Evolutionary conservation across 2,888 invertebrate genomes (phyloP), one percentile per base, ranked within the genome.

Genomic region (Catocala sponsa): DNA sequence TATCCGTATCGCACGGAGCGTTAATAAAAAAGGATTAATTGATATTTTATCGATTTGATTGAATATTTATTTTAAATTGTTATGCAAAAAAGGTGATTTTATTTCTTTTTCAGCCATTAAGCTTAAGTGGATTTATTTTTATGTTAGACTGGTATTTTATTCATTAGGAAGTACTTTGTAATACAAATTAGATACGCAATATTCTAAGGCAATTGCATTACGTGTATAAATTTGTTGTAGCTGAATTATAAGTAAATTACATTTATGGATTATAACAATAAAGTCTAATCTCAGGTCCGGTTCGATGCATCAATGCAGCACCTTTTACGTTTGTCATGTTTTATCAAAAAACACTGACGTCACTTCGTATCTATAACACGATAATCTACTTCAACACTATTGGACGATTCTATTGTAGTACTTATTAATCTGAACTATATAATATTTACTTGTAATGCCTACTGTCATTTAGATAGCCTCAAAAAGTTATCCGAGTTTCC

Each of bases 301-400:
- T 61, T 64, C 10, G 38, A 12, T 60, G 67, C 67, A 72, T 68
- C 54, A 63, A 12, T 57, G 56, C 52, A 44, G 51, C 55, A 60
- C 56, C 25, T 61, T 48, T 58, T 38, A 44, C 55, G 63, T 59
- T 58, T 63, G 47, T 73, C 59, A 63, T n/a, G 11, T 43, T 69
- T 67, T 72, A 70, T 69, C 70, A 63, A 68, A 57, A 52, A 52
- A n/a, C 33, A 42, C 54, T 68, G 74, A 81, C 83, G 78, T 80
- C 69, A 67, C 42, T 42, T 52, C 25, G n/a, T 68, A 74, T 67
- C 68, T n/a, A 46, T 55, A 63, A 66, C 62, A 50, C 41, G 65
- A 66, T 80, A 77, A 81, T 79, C 73, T 67, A 55, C 65, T 55
- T 59, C 46, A 55, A 62, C 61, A 66, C 67, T 55, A 65, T 68